phyloP scores from a whole-genome alignment of 2,113 vertebrate species.

The Acrocephalus kingi region DNA sequence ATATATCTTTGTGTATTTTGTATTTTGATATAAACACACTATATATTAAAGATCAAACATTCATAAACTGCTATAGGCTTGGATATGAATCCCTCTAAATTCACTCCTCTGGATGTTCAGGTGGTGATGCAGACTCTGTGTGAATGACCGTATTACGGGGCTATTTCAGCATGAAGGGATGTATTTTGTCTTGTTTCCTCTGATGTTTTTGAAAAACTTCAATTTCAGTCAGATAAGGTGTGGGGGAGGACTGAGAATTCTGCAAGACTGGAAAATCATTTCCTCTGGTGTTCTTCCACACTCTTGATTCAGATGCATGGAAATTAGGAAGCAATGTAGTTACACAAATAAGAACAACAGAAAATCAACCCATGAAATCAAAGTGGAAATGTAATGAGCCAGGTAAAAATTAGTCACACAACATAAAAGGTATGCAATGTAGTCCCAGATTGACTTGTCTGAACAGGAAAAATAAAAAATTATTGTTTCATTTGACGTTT shows the following conservation, averaged over 20 bases:
- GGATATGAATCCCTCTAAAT: neutral
- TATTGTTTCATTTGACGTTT: neutral
- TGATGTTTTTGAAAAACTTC: neutral
- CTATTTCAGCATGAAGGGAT: neutral
- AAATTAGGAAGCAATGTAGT: neutral
- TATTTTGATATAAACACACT: neutral
- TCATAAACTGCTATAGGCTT: neutral
- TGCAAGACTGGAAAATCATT: neutral
- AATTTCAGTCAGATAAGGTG: neutral
- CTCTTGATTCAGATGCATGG: neutral
- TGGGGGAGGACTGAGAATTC: neutral
- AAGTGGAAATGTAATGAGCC: slow-evolving; percentile 1
- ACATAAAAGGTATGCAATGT: neutral
- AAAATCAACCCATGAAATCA: neutral
- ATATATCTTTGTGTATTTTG: neutral
- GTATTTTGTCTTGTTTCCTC: neutral
- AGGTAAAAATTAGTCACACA: neutral
- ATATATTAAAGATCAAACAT: neutral
- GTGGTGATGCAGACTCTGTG: neutral
- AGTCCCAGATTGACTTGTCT: neutral
- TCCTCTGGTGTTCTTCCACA: neutral
- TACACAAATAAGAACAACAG: neutral
- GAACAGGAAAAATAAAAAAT: neutral
- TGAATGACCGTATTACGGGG: neutral
- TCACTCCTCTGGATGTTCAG: neutral